Evolutionary conservation across 2,113 vertebrate genomes (phyloP).

Genomic region (Etia nguti): DNA sequence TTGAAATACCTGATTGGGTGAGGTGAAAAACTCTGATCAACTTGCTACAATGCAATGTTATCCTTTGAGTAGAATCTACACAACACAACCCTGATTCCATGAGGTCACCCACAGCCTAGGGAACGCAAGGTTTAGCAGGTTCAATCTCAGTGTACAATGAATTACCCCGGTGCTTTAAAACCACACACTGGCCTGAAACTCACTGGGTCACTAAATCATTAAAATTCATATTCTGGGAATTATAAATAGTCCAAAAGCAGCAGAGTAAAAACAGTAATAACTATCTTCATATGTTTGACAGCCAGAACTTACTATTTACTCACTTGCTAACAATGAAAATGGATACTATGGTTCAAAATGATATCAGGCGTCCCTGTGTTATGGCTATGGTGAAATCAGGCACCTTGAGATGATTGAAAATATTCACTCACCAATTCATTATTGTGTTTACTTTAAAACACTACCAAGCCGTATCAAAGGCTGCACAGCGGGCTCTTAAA

Average conservation of each 20-base stretch:
- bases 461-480: background rate
- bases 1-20: background rate
- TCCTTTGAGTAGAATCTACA: background rate
- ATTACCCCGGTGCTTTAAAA: background rate
- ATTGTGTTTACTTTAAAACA: background rate
- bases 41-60: background rate
- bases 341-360: background rate
- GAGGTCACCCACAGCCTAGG: background rate
- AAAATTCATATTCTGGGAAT: background rate
- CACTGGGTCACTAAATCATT: background rate
- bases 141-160: background rate
- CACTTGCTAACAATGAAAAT: background rate
- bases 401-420: background rate
- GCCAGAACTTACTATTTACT: background rate
- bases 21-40: background rate
- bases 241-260: background rate
- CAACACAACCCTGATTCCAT: background rate
- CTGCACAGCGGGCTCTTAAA: background rate
- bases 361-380: background rate
- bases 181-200: background rate
- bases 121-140: background rate
- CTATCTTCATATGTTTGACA: background rate
- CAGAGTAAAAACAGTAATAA: background rate
- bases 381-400: background rate
- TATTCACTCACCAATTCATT: background rate